Conservation (phyloP, 2,113 vertebrate genomes). For the Oreochromis aureus region DNA sequence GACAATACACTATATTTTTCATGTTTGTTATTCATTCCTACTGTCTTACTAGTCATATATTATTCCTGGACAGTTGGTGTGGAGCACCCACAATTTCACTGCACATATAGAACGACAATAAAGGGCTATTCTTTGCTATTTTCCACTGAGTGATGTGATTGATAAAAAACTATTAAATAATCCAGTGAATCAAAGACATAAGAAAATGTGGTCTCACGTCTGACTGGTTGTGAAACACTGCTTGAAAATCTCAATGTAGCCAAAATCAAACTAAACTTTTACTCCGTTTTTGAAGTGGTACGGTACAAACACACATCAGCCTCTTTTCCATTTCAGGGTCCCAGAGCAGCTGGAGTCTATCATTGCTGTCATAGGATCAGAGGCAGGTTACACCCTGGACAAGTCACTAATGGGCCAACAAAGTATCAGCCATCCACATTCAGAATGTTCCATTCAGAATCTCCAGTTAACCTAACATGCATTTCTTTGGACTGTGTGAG, state of each 20-base stretch:
- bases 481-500: background rate
- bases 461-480: background rate
- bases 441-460: background rate
- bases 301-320: background rate
- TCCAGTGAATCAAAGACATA: background rate
- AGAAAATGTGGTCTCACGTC: background rate
- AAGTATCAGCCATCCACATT: background rate
- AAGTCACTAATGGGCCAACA: background rate
- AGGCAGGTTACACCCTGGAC: background rate
- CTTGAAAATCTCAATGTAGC: background rate
- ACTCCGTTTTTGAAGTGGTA: background rate
- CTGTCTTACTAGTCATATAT: background rate
- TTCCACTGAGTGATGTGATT: background rate
- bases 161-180: background rate
- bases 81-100: background rate
- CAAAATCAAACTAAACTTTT: background rate
- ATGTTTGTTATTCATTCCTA: background rate
- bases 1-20: background rate
- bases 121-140: background rate
- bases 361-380: background rate
- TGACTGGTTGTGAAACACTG: background rate
- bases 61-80: background rate
- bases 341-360: background rate
- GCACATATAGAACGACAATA: background rate
- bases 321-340: background rate